Evolutionary conservation across 2,113 vertebrate species (phyloP), one percentile per base, ranked within the genome.

Genomic region (Poeciliopsis occidentalis): DNA sequence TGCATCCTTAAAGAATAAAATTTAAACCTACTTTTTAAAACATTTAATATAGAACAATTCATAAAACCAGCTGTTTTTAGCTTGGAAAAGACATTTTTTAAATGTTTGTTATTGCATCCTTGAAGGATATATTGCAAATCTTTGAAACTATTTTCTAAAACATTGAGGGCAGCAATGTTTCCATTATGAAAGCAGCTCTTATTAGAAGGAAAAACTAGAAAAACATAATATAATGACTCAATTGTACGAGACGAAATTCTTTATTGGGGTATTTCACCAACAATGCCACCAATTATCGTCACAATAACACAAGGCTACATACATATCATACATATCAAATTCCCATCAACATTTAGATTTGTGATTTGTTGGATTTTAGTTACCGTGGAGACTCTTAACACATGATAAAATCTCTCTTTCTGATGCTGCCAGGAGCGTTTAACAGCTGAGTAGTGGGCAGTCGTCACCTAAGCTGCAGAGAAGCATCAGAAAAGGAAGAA

Each of bases 351-450:
- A 65, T 71, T 61, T 73, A 75, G 5, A 73, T 75, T 64, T 79
- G 72, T 26, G 11, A 69, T 67, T 85, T 34, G 60, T 60, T 67
- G 29, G 60, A 57, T 66, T 75, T 80, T 51, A 57, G 92, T 88
- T 86, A 76, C 90, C 87, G 90, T 88, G 88, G 91, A 73, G 85
- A 90, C 71, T 82, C 79, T 54, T 47, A 69, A 79, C 57, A 71
- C 44, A 69, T 75, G 26, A 7, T 32, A 32, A 65, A 39, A 60
- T 12, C n/a, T 4, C 64, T 79, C 51, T 27, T 31, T 37, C 66
- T 32, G 22, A 54, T 29, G 51, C 29, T 78, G 76, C 79, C 78
- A 87, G 44, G 76, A 81, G 69, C 81, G 74, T 75, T 72, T 73
- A 78, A 77, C 51, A 72, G 76, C 85, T 73, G 66, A 72, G 62